Conservation (phyloP, 2,888 invertebrate genomes). For the Dorcus hopei region DNA sequence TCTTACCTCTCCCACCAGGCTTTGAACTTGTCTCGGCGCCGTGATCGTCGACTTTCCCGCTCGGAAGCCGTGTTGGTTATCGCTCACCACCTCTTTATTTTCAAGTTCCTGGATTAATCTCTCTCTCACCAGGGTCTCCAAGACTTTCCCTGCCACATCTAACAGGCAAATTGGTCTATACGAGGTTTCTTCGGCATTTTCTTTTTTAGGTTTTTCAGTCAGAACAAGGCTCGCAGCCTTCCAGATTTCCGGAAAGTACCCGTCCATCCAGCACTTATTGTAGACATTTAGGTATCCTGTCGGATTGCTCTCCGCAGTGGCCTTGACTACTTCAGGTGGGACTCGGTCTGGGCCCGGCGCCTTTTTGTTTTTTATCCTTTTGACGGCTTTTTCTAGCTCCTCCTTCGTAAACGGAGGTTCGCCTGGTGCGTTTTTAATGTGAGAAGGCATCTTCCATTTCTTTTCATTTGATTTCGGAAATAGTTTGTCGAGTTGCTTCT, state of each 20-base stretch:
- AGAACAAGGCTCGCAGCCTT: constrained; percentile 8
- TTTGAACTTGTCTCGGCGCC: constrained; percentile 1
- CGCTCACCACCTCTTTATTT: background rate
- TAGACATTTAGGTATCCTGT: background rate
- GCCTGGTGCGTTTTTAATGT: no score
- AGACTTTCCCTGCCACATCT: constrained; percentile 12
- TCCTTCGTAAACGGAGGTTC: no score
- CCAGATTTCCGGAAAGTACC: constrained; percentile 13
- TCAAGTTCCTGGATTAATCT: constrained; percentile 9
- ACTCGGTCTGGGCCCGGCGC: no score
- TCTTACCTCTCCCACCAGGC: background rate
- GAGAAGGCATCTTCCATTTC: no score
- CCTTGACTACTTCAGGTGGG: no score
- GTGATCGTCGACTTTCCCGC: constrained; percentile 14
- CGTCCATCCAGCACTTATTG: constrained; percentile 2
- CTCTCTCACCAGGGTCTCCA: constrained; percentile 3
- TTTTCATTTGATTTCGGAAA: no score
- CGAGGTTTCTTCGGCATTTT: background rate
- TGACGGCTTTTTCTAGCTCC: no score
- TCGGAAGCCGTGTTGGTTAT: constrained; percentile 13
- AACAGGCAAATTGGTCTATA: constrained; percentile 16
- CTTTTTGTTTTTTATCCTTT: no score
- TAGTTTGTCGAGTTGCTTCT: no score
- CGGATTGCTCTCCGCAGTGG: no score
- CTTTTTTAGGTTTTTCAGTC: constrained; percentile 6